Evolutionary conservation across 2,888 invertebrate genomes (phyloP).

Genomic region (Cerastis leucographa): DNA sequence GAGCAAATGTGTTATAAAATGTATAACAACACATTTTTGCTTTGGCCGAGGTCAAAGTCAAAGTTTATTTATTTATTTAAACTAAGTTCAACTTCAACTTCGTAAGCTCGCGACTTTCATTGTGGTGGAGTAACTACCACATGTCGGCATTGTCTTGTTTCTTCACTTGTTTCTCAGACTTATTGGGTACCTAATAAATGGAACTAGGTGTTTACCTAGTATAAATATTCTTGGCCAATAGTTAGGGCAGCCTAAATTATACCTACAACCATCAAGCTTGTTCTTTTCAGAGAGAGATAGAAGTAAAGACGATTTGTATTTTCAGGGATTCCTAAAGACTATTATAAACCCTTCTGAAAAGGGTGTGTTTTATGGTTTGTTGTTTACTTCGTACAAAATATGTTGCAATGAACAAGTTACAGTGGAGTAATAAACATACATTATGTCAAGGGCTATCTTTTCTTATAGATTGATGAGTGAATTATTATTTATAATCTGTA

Average conservation of each 20-base stretch:
- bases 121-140: neutral
- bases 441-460: constrained; percentile 47
- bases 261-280: neutral
- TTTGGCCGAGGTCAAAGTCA: constrained; percentile 4
- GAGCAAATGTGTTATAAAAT: too few species aligned
- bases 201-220: neutral
- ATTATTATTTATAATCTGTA: constrained; percentile 26
- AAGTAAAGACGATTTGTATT: neutral
- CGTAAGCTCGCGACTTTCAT: neutral
- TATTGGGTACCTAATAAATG: neutral
- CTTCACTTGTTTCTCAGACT: neutral
- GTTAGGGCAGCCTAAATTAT: neutral
- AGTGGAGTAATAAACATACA: neutral
- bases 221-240: neutral
- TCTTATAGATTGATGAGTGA: constrained; percentile 7
- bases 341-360: neutral
- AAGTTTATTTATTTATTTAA: neutral
- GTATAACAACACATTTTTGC: constrained; percentile 9
- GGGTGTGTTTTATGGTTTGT: neutral
- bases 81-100: neutral
- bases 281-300: neutral
- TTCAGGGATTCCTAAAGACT: neutral
- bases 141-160: neutral
- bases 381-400: neutral
- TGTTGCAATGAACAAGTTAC: constrained; percentile 6